Conservation (phyloP, 2,113 vertebrate species). For the Anas platyrhynchos region DNA sequence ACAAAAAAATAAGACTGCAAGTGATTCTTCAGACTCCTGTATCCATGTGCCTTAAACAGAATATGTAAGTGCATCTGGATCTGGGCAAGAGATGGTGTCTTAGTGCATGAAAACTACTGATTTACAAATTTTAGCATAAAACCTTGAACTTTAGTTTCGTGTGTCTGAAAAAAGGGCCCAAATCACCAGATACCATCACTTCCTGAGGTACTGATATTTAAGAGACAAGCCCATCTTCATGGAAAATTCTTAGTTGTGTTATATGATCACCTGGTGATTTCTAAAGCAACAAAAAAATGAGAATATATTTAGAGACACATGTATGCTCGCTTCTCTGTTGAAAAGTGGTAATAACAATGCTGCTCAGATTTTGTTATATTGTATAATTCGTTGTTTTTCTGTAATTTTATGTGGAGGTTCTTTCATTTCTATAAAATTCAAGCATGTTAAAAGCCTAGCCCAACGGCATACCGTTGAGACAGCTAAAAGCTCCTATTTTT, state of each 20-base stretch:
- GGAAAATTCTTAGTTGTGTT: background rate
- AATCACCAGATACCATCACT: background rate
- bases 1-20: constrained; percentile 38
- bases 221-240: background rate
- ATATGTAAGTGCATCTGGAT: background rate
- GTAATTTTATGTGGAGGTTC: background rate
- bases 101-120: background rate
- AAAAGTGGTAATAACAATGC: background rate
- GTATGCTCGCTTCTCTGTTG: background rate
- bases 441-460: background rate
- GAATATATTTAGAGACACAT: background rate
- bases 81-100: background rate
- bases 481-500: background rate
- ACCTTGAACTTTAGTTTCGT: background rate
- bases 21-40: background rate
- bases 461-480: background rate
- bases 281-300: background rate
- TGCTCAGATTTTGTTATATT: background rate
- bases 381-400: background rate
- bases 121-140: background rate
- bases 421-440: background rate
- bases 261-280: background rate
- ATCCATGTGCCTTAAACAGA: background rate
- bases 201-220: background rate
- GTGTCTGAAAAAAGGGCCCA: background rate